Evolutionary conservation across 1,140 invertebrate species (phyloP).

Genomic region (Ceratoteleas bidentatus): DNA sequence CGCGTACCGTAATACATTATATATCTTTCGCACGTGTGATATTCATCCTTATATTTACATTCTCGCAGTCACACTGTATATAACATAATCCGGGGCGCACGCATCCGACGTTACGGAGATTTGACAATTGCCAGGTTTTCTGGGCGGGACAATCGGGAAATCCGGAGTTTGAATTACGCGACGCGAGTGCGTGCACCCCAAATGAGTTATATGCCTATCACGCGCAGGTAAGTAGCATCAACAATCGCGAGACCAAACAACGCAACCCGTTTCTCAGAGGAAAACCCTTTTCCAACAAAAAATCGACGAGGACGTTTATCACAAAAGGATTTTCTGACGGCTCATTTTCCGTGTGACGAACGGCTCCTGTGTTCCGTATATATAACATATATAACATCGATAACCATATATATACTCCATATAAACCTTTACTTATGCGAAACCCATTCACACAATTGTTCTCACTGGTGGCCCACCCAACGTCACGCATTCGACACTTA

Average conservation of each 20-base stretch:
- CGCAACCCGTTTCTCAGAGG: constrained; percentile 75
- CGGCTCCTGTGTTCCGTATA: not conserved
- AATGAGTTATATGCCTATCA: constrained; percentile 54
- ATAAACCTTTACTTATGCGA: not conserved
- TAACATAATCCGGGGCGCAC: constrained; percentile 37
- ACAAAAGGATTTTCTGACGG: no score
- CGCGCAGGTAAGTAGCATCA: constrained; percentile 65
- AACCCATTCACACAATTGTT: constrained; percentile 21
- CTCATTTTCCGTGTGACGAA: no score
- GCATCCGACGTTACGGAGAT: constrained; percentile 21
- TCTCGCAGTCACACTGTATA: constrained; percentile 48
- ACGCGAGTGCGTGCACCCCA: constrained; percentile 35
- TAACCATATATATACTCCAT: constrained; percentile 16
- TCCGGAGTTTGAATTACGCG: constrained; percentile 42
- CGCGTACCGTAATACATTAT: constrained; percentile 74
- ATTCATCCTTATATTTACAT: constrained; percentile 65
- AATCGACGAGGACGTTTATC: no score
- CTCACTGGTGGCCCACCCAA: constrained; percentile 12
- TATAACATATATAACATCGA: constrained; percentile 14
- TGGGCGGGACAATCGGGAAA: constrained; percentile 25
- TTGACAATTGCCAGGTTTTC: constrained; percentile 10
- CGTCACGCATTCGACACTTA: constrained; percentile 61
- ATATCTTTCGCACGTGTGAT: constrained; percentile 64
- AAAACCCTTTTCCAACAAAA: no score
- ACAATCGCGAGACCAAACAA: constrained; percentile 72